These are phyloP conservation scores for Muraenolepis orangiensis DNA, from an alignment of 2,797 vertebrate genomes.

Conservation along the genomic window DNA sequence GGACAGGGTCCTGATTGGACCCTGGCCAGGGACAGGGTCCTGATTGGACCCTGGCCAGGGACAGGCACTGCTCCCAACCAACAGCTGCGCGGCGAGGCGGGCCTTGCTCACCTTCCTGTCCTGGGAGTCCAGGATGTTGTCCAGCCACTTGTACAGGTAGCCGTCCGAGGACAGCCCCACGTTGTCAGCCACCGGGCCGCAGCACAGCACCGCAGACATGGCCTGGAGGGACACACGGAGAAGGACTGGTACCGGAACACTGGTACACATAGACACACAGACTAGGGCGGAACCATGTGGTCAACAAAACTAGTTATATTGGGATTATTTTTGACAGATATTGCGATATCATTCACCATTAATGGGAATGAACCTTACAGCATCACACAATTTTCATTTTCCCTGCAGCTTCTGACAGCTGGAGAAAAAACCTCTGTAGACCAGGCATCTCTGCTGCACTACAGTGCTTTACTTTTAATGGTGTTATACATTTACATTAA, in stretches of 20 bases:
- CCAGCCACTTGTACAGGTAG: slow-evolving; percentile 99
- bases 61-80: neutral
- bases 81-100: neutral
- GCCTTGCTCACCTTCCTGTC: slow-evolving; percentile 88
- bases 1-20: no score
- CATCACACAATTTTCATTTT: no score
- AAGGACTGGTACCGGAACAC: neutral
- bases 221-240: slow-evolving; percentile 72
- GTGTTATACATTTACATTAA: no score
- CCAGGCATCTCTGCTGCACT: no score
- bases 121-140: slow-evolving; percentile 99
- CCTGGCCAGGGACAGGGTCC: neutral
- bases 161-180: slow-evolving; percentile 97
- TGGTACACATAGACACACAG: neutral
- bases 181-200: slow-evolving; percentile 97
- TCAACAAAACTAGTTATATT: no score
- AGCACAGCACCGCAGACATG: slow-evolving; percentile 98
- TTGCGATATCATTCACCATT: no score
- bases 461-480: no score
- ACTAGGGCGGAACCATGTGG: no score
- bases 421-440: no score
- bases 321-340: no score
- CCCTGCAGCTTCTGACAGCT: no score
- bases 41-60: neutral
- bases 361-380: no score